A percentile compares a stretch with the other conserved stretches of the same genome.
These are phyloP conservation scores for Salvelinus sp. DNA, from an alignment of 2,113 vertebrate genomes.

Conservation along the genomic window DNA sequence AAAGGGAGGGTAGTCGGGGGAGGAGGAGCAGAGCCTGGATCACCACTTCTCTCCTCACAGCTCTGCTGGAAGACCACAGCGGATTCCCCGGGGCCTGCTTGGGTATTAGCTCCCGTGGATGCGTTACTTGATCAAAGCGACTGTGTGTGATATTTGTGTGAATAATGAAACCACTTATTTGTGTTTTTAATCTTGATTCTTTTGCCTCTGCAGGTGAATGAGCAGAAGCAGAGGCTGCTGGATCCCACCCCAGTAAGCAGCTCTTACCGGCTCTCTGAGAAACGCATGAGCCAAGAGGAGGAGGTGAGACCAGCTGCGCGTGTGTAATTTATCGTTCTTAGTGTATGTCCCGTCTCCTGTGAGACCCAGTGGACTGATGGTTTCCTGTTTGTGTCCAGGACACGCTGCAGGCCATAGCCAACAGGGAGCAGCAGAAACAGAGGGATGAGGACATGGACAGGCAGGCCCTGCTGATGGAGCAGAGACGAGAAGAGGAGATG, in stretches of 20 bases:
- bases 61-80: constrained; percentile 10
- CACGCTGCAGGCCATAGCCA: constrained; percentile 61
- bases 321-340: neutral
- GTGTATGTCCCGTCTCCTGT: neutral
- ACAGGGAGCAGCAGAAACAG: constrained; percentile 81
- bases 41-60: constrained; percentile 36
- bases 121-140: neutral
- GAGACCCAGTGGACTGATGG: neutral
- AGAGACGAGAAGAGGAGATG: constrained; percentile 89
- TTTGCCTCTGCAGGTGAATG: constrained; percentile 76
- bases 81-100: constrained; percentile 34
- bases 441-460: constrained; percentile 90
- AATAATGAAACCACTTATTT: neutral
- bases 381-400: constrained; percentile 65
- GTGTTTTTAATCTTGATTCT: neutral
- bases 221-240: constrained; percentile 80
- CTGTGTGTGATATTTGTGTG: neutral
- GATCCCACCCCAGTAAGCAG: constrained; percentile 76
- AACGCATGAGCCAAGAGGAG: constrained; percentile 66
- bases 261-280: constrained; percentile 77
- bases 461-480: constrained; percentile 87
- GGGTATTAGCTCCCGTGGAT: neutral
- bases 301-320: constrained; percentile 17
- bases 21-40: neutral
- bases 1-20: neutral